Base-by-base conservation (phyloP, 2,113 vertebrate genomes). In the Calidris pugnax region DNA sequence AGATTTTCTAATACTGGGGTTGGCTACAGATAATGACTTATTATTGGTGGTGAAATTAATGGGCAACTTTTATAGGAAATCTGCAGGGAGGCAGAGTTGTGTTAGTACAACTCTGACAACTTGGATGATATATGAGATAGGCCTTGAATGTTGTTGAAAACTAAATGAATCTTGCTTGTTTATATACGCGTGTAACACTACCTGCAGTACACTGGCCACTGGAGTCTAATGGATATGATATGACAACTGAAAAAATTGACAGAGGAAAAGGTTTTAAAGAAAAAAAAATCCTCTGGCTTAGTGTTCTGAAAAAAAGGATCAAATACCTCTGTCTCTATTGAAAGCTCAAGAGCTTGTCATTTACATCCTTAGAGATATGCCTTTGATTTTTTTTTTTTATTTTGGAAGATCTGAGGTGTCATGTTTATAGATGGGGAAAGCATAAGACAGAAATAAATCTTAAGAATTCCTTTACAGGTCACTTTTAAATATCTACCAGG, bases 301-400 rank as follows among this genome's bases (percentile, higher is more conserved):
- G n/a, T 35, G 45, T 75, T 90, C 60, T 79, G 30, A 62, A 92
- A 63, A 83, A 91, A 80, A 88, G 51, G 19, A 92, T 93, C 82
- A 93, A 80, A 89, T 35, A 41, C 17, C 24, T 74, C 48, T 84
- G 59, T 74, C 43, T 93, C 63, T 67, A 72, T 5, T 71, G 60
- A 84, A 68, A 66, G 28, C 93, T 87, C 74, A 78, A 78, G 35
- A 85, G 39, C 39, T 72, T 75, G 48, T 78, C 68, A 68, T 90
- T 57, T 90, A 23, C 18, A 13, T 84, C 53, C 48, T 84, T 71
- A 28, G 51, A 72, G 30, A 79, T 47, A 41, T 53, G 53, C 28
- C 39, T 83, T 71, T 77, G 55, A 84, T 93, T 18, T 71, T 41
- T 39, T 39, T 39, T 39, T 67, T 63, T 73, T 5, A 23, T 80